Percentiles rank a stretch among this genome's conserved stretches.
Conservation (phyloP, 1,140 invertebrate species). For the Meloidogyne chitwoodi region DNA sequence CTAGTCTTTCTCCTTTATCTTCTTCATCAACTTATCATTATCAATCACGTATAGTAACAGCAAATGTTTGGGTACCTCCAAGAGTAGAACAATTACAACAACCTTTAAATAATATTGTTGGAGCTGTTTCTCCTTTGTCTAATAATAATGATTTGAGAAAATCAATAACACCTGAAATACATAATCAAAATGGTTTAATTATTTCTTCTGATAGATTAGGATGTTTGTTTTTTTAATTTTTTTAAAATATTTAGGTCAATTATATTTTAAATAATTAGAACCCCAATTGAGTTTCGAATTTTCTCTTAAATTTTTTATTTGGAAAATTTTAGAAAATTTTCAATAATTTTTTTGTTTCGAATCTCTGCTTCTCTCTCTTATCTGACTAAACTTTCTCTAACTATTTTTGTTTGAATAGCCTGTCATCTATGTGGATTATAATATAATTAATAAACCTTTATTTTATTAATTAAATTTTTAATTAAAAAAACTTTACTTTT, state of each 20-base stretch:
- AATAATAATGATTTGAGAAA: conserved; percentile 1
- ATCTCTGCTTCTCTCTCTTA: no score
- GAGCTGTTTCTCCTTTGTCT: background rate
- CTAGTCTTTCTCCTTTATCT: background rate
- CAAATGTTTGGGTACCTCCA: conserved; percentile 43
- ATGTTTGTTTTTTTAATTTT: background rate
- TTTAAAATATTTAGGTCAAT: background rate
- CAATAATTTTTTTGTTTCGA: no score
- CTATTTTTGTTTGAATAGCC: no score
- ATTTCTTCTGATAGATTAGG: conserved; percentile 14
- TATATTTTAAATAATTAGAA: no score
- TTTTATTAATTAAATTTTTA: no score
- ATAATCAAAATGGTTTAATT: conserved; percentile 12
- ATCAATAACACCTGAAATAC: conserved; percentile 20
- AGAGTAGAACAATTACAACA: conserved; percentile 29
- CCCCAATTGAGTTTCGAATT: no score
- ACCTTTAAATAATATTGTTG: background rate
- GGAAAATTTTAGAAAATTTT: no score
- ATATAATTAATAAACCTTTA: no score
- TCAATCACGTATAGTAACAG: conserved; percentile 13
- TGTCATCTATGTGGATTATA: no score
- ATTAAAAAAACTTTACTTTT: no score
- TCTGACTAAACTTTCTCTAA: no score
- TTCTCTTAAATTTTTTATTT: no score
- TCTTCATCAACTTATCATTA: background rate